Evolutionary conservation across 2,888 invertebrate genomes (phyloP), one percentile per base, ranked within the genome.

Genomic region (Ramazzottius varieornatus): DNA sequence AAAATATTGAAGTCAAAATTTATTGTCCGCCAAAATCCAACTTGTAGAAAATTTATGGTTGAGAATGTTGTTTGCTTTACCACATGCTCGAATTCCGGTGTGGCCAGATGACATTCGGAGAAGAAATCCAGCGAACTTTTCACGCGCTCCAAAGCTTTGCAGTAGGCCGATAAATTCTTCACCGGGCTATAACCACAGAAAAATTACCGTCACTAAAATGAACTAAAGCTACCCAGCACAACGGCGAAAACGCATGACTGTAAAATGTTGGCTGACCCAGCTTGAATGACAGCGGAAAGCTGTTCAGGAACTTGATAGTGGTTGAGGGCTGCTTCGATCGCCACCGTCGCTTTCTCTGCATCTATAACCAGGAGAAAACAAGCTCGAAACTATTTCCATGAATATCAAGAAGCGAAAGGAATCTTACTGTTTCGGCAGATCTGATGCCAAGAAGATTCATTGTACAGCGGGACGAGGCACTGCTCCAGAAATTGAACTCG

Each of bases 401-500:
- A n/a, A n/a, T n/a, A n/a, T n/a, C n/a, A n/a, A n/a, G n/a, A n/a
- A n/a, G n/a, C n/a, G n/a, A n/a, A n/a, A n/a, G n/a, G n/a, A n/a
- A n/a, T 8, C 54, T 54, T 54, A 54, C 54, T 54, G 54, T 54
- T 54, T 54, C 29, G 20, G 54, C 54, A 54, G 8, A 54, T 54
- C 24, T 54, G 54, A 54, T 54, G 54, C 20, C 54, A 8, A 24
- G 54, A 8, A n/a, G 54, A 54, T 29, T 54, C 54, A 54, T 54
- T 54, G 29, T 54, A 54, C 29, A 54, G 29, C 54, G 54, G 54
- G 4, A 54, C 54, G 29, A 54, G 54, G 29, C 54, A 54, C 54
- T 54, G 54, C 29, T 54, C 54, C 29, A 54, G 54, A 54, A 54
- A 54, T 24, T 54, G 54, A 16, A 54, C 54, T 4, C 54, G 54